Base-by-base conservation (phyloP, 2,113 vertebrate genomes). In the Butorides virescens region DNA sequence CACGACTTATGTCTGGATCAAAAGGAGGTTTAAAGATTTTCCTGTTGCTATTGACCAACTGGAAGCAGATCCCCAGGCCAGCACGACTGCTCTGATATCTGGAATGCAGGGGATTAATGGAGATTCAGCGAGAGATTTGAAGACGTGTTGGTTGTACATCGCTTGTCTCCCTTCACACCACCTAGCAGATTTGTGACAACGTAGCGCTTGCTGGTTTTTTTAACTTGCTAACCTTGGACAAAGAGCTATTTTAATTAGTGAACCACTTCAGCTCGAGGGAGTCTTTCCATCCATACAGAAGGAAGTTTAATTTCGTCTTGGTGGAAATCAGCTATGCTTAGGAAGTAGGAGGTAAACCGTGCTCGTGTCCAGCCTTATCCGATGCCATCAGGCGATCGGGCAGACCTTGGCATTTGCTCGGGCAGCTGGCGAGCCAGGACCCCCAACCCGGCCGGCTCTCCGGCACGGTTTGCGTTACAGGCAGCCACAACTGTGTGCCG, bases 21-120 rank as follows among this genome's bases (percentile, higher is more conserved):
- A 97, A 96, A 86, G 85, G 61, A 90, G 77, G 56, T 88, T 97
- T 95, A 82, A 79, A 70, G 75, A 55, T 83, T 88, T 79, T 83
- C 62, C 91, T 76, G 71, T 75, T 61, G 67, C 42, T 97, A 86
- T 76, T 83, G 78, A 91, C 86, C 87, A 59, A 29, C 23, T 10
- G 74, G 55, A 90, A 76, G 62, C 88, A 29, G 63, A 68, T 86
- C 72, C 55, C 27, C 86, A 56, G 55, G 46, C 65, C 71, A 36
- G 5, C 0, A 2, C 62, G 91, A 58, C 75, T 52, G 55, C 93
- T 93, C 49, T 90, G 90, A 88, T 93, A 77, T 15, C 17, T 62
- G 16, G 68, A 63, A 72, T 44, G 36, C 39, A 0, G 5, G 78
- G 88, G 92, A 89, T 91, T 76, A 95, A 67, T 22, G 68, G 50